Percentiles rank a stretch among this genome's conserved stretches.
These are phyloP conservation scores for Oreortyx pictus DNA, from an alignment of 2,797 vertebrate species.

Conservation along the genomic window DNA sequence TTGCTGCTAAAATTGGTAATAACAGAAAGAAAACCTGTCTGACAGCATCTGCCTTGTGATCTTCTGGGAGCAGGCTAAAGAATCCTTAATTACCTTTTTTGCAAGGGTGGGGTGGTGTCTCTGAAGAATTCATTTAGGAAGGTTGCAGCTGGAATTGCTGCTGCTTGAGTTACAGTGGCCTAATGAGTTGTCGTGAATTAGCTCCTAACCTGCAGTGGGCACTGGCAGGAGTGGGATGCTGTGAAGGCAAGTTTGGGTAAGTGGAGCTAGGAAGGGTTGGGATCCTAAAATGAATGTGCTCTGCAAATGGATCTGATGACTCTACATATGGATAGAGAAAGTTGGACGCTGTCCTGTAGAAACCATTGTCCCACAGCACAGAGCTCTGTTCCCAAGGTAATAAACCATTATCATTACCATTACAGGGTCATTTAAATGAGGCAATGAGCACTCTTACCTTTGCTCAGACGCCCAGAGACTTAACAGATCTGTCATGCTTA, in stretches of 20 bases:
- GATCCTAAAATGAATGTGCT: rapidly evolving
- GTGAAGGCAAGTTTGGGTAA: background rate
- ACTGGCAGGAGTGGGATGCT: rapidly evolving
- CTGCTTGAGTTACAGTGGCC: background rate
- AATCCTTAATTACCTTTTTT: constrained; percentile 51
- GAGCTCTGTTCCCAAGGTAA: background rate
- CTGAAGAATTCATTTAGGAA: background rate
- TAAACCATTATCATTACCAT: background rate
- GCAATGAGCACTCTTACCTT: background rate
- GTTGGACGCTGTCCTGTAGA: background rate
- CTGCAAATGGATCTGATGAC: background rate
- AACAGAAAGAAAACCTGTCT: constrained; percentile 59
- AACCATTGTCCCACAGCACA: background rate
- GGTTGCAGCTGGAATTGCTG: constrained; percentile 7
- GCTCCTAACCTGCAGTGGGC: background rate
- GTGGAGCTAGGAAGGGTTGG: background rate
- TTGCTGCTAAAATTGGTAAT: constrained; percentile 54
- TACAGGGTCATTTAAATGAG: background rate
- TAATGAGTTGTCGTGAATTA: constrained; percentile 53
- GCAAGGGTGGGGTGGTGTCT: constrained; percentile 30
- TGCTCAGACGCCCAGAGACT: background rate
- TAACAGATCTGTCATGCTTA: background rate
- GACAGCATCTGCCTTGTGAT: constrained; percentile 47
- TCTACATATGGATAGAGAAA: background rate
- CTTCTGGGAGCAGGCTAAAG: constrained; percentile 43